Evolutionary conservation across 1,140 invertebrate species (phyloP).

Genomic region (Antheraea mylitta): DNA sequence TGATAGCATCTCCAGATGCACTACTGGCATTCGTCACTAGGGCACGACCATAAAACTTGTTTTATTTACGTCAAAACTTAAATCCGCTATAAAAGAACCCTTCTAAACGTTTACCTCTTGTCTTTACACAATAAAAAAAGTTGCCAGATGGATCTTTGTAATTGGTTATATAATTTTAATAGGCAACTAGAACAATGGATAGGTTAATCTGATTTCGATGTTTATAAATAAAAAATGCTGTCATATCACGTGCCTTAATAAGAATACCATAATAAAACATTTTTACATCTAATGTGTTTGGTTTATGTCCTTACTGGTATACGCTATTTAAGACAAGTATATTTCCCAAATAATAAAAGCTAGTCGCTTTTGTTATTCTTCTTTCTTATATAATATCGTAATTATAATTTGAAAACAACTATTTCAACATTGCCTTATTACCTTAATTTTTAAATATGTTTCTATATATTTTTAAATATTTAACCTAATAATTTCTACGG

Average conservation of each 20-base stretch:
- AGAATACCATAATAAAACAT: neutral
- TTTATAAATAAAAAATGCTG: neutral
- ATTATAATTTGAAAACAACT: no score
- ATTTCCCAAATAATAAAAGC: no score
- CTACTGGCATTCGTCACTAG: slow-evolving; percentile 11
- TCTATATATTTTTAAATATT: no score
- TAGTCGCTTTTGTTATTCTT: no score
- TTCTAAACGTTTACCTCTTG: neutral
- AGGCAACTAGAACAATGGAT: neutral
- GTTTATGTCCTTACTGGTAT: no score
- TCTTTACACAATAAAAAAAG: neutral
- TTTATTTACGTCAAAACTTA: slow-evolving; percentile 22
- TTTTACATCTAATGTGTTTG: no score
- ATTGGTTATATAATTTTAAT: neutral
- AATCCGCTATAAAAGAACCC: slow-evolving; percentile 1
- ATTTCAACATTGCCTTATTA: no score
- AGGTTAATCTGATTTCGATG: neutral
- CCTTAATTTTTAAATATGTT: no score
- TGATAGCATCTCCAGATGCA: slow-evolving; percentile 41
- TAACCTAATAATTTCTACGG: no score
- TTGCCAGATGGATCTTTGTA: neutral
- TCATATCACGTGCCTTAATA: neutral
- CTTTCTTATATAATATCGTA: no score
- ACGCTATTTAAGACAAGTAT: no score
- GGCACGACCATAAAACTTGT: slow-evolving; percentile 13